Base-by-base conservation (phyloP, 2,888 invertebrate species). In the Sinohyriopsis cumingii region DNA sequence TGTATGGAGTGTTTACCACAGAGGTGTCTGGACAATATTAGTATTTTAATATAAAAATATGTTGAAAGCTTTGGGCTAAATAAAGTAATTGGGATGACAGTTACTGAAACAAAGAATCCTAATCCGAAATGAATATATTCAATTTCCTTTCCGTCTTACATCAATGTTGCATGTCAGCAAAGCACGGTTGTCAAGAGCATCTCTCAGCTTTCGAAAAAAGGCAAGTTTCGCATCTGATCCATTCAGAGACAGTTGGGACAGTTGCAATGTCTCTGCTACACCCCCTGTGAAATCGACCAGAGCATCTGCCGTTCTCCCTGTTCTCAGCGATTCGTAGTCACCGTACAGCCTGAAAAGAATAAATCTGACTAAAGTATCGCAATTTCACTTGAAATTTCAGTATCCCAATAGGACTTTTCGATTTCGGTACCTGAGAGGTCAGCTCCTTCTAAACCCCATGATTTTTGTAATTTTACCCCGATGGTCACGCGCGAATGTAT, bases 251-350 rank as follows among this genome's bases (percentile, higher is more conserved):
- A 82, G 59, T 24, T 76, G 75, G 15, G 75, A 67, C 18, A 85
- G 82, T 63, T 90, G 89, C 63, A 92, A 87, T 55, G 91, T 91
- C 82, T 93, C 92, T 2, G 92, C 91, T 45, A 93, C 91, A 7
- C 93, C 93, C n/a, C 92, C 92, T 7, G 93, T 92, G 78, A 93
- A 91, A 84, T 92, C 92, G 7, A 92, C 92, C 66, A 93, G 88
- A 0, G 92, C 92, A 83, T 93, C 92, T 24, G 91, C 91, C 19
- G 93, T 86, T 72, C 91, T 91, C 2, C 93, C 93, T 6, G 75
- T 91, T 90, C 67, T 91, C 73, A 93, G 86, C 1, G 92, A 91
- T 81, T 92, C 92, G 82, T 93, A 93, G 71, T 92, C 92, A 0
- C 92, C 92, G 80, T 91, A 91, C 59, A 93, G 76, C 72, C 91